These are phyloP conservation scores for Salpingus planirostris DNA, from an alignment of 2,888 invertebrate genomes.

Conservation along the genomic window DNA sequence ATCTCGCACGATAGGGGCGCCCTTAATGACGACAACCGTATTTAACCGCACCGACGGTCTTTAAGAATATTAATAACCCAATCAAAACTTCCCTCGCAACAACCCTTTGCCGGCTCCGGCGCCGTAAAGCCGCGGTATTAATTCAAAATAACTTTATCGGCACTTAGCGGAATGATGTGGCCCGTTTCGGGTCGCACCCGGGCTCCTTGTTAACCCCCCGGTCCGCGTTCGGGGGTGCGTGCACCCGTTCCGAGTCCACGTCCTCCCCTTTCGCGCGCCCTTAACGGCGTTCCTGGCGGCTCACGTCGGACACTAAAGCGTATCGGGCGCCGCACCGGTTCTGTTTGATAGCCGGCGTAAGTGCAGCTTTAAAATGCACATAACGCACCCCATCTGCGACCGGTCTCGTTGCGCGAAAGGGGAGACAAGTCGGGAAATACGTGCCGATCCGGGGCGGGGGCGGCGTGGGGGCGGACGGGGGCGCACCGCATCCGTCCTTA, in stretches of 20 bases:
- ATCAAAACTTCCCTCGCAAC: slow-evolving; percentile 15
- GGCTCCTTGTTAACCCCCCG: too few species aligned
- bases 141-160: slow-evolving; percentile 20
- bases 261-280: slow-evolving; percentile 4
- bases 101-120: slow-evolving; percentile 9
- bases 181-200: slow-evolving; percentile 17
- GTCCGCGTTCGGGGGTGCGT: too few species aligned
- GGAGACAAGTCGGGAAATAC: too few species aligned
- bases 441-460: too few species aligned
- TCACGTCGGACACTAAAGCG: slow-evolving; percentile 1
- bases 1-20: too few species aligned
- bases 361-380: slow-evolving; percentile 11
- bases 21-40: too few species aligned
- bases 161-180: slow-evolving; percentile 19
- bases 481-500: too few species aligned
- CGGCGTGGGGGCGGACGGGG: too few species aligned
- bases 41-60: too few species aligned
- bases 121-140: slow-evolving; percentile 18
- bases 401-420: too few species aligned
- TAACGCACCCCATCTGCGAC: too few species aligned
- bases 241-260: too few species aligned
- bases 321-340: slow-evolving; percentile 6
- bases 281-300: slow-evolving; percentile 3
- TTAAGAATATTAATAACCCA: slow-evolving; percentile 15
- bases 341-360: slow-evolving; percentile 10